Percentiles rank a stretch among this genome's conserved stretches.
Conservation (phyloP, 2,113 vertebrate genomes). For the Pluvianellus socialis region DNA sequence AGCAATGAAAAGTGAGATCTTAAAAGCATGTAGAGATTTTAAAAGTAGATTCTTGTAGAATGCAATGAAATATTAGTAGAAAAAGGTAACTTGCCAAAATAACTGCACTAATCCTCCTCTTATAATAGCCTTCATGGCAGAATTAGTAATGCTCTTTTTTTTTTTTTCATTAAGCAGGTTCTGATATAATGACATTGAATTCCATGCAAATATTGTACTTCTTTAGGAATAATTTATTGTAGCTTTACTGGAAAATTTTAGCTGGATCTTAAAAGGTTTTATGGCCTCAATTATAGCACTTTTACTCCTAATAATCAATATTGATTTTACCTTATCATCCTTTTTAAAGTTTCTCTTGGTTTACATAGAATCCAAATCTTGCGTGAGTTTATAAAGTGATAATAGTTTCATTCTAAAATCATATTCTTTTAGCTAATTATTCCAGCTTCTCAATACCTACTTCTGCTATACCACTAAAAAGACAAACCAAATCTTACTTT, state of each 20-base stretch:
- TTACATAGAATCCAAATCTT: constrained; percentile 50
- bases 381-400: constrained; percentile 34
- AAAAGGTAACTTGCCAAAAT: constrained; percentile 63
- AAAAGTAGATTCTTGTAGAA: constrained; percentile 42
- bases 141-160: constrained; percentile 41
- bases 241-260: constrained; percentile 77
- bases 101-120: constrained; percentile 9
- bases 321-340: constrained; percentile 71
- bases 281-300: constrained; percentile 72
- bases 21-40: constrained; percentile 55
- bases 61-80: constrained; percentile 56
- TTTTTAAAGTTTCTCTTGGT: constrained; percentile 47
- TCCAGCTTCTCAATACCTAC: background rate
- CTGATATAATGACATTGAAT: constrained; percentile 64
- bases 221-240: constrained; percentile 75
- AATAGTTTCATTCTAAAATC: constrained; percentile 15
- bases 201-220: constrained; percentile 70
- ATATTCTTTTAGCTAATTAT: background rate
- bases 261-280: constrained; percentile 76
- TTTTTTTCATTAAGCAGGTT: constrained; percentile 15
- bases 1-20: constrained; percentile 55
- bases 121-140: constrained; percentile 38
- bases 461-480: background rate
- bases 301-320: constrained; percentile 78
- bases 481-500: background rate